Evolutionary conservation across 2,113 vertebrate species (phyloP).

Genomic region (Procavia capensis): DNA sequence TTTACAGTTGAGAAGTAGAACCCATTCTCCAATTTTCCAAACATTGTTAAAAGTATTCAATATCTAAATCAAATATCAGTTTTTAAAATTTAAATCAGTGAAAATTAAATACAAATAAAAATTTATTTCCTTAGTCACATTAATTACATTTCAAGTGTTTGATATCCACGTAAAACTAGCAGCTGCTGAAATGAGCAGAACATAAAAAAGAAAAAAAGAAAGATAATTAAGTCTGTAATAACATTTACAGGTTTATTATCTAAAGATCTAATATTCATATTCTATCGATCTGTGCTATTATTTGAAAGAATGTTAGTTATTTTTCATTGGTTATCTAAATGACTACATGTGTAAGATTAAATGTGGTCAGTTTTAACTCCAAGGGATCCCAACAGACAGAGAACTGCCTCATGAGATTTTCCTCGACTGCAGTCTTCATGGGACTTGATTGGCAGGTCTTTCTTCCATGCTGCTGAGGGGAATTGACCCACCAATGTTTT

Average conservation of each 20-base stretch:
- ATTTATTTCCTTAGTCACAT: background rate
- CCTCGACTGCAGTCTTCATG: no score
- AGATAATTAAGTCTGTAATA: conserved; percentile 56
- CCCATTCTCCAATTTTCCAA: background rate
- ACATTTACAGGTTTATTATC: background rate
- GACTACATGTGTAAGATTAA: background rate
- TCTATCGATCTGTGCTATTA: background rate
- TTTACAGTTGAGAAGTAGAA: background rate
- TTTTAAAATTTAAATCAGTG: conserved; percentile 44
- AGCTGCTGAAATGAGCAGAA: background rate
- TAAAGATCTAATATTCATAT: background rate
- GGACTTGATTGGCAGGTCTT: no score
- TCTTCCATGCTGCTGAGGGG: no score
- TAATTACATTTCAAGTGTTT: no score
- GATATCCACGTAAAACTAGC: background rate
- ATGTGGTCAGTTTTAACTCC: no score
- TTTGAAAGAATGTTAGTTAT: conserved; percentile 7
- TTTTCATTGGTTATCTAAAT: conserved; percentile 28
- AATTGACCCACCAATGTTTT: background rate
- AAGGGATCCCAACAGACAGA: no score
- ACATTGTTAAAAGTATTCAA: conserved; percentile 12
- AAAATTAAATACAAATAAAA: conserved; percentile 11
- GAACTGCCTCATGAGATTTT: no score
- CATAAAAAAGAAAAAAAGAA: conserved; percentile 53
- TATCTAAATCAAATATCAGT: background rate